A percentile compares a stretch with the other conserved stretches of the same genome.
Conservation (phyloP, 2,888 invertebrate genomes). For the Halocaridina rubra region DNA sequence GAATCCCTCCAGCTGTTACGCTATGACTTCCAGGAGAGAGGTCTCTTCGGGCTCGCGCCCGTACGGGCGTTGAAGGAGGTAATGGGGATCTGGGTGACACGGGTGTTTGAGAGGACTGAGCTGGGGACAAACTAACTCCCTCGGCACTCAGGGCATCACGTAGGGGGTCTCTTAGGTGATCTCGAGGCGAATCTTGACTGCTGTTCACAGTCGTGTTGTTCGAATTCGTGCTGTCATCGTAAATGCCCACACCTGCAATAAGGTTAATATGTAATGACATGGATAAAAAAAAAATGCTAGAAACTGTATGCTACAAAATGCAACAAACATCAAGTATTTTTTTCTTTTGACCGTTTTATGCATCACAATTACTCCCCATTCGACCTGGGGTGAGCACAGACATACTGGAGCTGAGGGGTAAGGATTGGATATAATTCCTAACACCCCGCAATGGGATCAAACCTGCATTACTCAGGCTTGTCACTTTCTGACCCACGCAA, state of each 20-base stretch:
- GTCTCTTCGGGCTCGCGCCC: constrained; percentile 47
- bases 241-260: constrained; percentile 30
- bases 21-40: constrained; percentile 41
- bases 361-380: too few species aligned
- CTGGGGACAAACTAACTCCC: constrained; percentile 62
- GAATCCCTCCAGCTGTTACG: constrained; percentile 17
- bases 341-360: too few species aligned
- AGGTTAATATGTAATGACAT: not conserved
- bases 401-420: too few species aligned
- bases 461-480: too few species aligned
- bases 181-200: constrained; percentile 36
- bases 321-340: too few species aligned
- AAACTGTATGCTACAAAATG: too few species aligned
- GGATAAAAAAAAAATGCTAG: too few species aligned
- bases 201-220: constrained; percentile 28
- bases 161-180: constrained; percentile 21
- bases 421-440: too few species aligned
- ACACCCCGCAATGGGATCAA: too few species aligned
- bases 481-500: too few species aligned
- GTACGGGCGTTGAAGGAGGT: constrained; percentile 46
- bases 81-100: constrained; percentile 48
- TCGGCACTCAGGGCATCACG: constrained; percentile 18
- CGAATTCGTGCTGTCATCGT: constrained; percentile 41
- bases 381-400: too few species aligned
- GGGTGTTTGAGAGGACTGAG: constrained; percentile 44